Evolutionary conservation across 2,888 invertebrate species (phyloP), one percentile per base, ranked within the genome.

Genomic region (Iphiclides podalirius): DNA sequence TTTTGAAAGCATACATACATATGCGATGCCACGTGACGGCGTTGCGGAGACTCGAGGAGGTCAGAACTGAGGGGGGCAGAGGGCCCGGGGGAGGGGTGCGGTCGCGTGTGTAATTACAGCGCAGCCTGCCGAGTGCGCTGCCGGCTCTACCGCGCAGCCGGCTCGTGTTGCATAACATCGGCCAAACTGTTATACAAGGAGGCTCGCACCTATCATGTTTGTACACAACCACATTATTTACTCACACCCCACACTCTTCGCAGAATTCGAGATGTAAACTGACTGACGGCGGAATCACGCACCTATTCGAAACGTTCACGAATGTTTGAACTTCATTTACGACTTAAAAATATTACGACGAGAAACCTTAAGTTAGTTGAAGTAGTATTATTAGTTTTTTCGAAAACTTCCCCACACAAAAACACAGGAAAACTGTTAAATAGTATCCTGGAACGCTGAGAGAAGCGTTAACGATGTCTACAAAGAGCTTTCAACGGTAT

Each of bases 91-190:
- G 17, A 55, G 52, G 49, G 52, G 48, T 26, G 52, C 54, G 60
- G 64, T 62, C 67, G 79, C 71, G 66, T 82, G 78, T 76, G 79
- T 76, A 80, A 82, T 82, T 82, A 82, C 80, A 78, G 67, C 50
- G 61, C 63, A 67, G 68, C 60, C 65, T 68, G 70, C 64, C 63
- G 61, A 52, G 60, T 58, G 58, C 60, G 60, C 55, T 48, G 50
- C 53, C 43, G 38, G 43, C 31, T 45, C 44, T 12, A 28, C 37
- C 37, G 28, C 37, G 23, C 62, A 53, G 60, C 60, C 68, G 68
- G 58, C 66, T 78, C 78, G 50, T 55, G 61, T 85, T 85, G 79
- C 84, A 82, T 80, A 81, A 84, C 75, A 72, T 59, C 66, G 59
- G 53, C 60, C 70, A 54, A 66, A 65, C 70, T 68, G 70, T 65